A percentile compares a stretch with the other conserved stretches of the same genome.
phyloP scores from a whole-genome alignment of 2,888 invertebrate genomes.

The Labia minor region DNA sequence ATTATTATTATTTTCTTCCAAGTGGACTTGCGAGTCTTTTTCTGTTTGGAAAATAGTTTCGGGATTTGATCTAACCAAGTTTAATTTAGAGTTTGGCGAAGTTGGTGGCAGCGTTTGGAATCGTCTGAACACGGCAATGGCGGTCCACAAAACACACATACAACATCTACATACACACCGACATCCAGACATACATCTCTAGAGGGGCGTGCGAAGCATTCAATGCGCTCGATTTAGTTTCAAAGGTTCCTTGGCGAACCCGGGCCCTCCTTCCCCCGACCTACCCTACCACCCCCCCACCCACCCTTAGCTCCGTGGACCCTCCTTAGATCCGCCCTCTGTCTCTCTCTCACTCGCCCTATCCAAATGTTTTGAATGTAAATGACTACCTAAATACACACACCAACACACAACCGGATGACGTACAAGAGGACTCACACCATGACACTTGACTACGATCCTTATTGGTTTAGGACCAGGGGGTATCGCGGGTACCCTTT shows the following conservation, averaged over 20 bases:
- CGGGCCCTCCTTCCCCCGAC: not conserved
- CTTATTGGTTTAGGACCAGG: constrained; percentile 1
- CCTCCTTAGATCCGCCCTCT: no score
- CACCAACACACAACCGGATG: not conserved
- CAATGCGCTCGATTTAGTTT: constrained; percentile 13
- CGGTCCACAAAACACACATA: not conserved
- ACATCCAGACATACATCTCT: not conserved
- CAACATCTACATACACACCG: not conserved
- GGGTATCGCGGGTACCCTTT: not conserved
- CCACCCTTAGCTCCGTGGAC: no score
- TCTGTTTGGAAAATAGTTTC: not conserved
- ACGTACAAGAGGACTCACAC: not conserved
- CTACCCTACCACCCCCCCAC: no score
- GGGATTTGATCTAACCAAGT: not conserved
- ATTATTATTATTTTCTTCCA: no score
- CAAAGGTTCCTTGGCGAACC: constrained; percentile 3
- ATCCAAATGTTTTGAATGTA: constrained; percentile 13
- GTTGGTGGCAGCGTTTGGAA: not conserved
- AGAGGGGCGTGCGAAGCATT: not conserved
- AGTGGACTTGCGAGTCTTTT: no score
- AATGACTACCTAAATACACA: constrained; percentile 7
- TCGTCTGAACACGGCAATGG: constrained; percentile 5
- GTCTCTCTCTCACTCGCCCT: not conserved
- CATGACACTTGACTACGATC: not conserved
- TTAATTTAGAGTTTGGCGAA: constrained; percentile 4